phyloP scores from a whole-genome alignment of 2,113 vertebrate genomes.

The Tupaia tana region DNA sequence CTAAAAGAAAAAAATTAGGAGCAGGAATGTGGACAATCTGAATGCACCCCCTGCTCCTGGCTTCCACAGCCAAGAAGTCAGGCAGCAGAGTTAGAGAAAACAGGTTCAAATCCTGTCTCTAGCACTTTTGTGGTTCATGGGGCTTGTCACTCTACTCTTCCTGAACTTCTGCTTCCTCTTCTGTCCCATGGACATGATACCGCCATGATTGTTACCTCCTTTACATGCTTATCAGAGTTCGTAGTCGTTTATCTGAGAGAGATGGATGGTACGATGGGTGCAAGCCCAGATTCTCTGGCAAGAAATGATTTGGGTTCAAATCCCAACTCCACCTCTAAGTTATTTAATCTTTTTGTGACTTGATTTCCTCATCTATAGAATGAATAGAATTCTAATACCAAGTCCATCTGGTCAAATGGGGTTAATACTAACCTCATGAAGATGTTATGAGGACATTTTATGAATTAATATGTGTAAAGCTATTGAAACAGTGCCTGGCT shows the following conservation, averaged over 20 bases:
- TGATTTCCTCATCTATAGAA: not conserved
- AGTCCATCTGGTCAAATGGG: not conserved
- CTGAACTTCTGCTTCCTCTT: not conserved
- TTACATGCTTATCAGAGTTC: not conserved
- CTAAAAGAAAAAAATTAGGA: not conserved
- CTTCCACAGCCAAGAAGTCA: not conserved
- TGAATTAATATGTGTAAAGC: not conserved
- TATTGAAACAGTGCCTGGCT: not conserved
- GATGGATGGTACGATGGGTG: not conserved
- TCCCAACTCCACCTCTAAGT: not conserved
- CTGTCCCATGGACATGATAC: not conserved
- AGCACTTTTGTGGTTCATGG: not conserved
- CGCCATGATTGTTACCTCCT: not conserved
- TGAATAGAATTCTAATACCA: not conserved
- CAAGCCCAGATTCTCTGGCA: not conserved
- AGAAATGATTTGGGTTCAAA: not conserved
- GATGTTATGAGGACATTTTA: not conserved
- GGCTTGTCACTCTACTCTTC: rapidly evolving
- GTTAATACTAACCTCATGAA: not conserved
- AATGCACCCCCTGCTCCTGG: not conserved
- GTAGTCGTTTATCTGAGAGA: not conserved
- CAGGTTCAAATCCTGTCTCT: not conserved
- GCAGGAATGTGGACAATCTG: not conserved
- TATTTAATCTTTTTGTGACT: not conserved
- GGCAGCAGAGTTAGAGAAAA: not conserved